Evolutionary conservation across 2,797 vertebrate genomes (phyloP).

Genomic region (Brachyrhaphis roseni): DNA sequence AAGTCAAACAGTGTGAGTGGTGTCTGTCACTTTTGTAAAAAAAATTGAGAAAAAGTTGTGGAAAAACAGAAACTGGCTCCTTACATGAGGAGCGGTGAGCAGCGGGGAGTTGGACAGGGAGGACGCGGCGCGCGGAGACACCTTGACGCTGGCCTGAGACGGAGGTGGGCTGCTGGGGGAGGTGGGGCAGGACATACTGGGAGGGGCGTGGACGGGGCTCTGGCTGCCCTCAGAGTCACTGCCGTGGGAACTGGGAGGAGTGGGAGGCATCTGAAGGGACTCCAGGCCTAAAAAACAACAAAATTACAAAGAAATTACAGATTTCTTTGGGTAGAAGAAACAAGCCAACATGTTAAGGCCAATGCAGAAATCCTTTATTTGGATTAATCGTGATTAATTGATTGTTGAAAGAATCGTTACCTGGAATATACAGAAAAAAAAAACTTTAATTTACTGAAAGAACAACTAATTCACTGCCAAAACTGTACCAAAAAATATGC

Average conservation of each 20-base stretch:
- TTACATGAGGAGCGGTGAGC: conserved; percentile 95
- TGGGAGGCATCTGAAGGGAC: conserved; percentile 92
- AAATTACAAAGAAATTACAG: neutral
- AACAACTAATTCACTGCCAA: no score
- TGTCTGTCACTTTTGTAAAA: neutral
- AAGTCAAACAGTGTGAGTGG: neutral
- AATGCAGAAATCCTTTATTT: no score
- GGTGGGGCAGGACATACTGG: conserved; percentile 72
- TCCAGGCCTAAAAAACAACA: conserved; percentile 80
- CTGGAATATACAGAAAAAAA: no score
- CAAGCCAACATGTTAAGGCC: neutral
- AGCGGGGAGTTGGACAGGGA: conserved; percentile 94
- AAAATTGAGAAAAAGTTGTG: neutral
- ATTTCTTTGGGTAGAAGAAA: neutral
- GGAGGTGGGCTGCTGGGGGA: conserved; percentile 75
- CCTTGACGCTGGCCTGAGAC: conserved; percentile 82
- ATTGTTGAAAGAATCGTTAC: no score
- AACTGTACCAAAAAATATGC: no score
- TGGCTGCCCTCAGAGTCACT: conserved; percentile 96
- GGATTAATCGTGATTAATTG: no score
- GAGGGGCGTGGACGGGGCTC: conserved; percentile 87
- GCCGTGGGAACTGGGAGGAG: conserved; percentile 95
- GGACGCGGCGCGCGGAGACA: conserved; percentile 80
- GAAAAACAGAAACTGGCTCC: conserved; percentile 18
- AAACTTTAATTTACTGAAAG: no score